A percentile compares a stretch with the other conserved stretches of the same genome.
Conservation (phyloP, 2,888 invertebrate species). For the Nycteola revayana region DNA sequence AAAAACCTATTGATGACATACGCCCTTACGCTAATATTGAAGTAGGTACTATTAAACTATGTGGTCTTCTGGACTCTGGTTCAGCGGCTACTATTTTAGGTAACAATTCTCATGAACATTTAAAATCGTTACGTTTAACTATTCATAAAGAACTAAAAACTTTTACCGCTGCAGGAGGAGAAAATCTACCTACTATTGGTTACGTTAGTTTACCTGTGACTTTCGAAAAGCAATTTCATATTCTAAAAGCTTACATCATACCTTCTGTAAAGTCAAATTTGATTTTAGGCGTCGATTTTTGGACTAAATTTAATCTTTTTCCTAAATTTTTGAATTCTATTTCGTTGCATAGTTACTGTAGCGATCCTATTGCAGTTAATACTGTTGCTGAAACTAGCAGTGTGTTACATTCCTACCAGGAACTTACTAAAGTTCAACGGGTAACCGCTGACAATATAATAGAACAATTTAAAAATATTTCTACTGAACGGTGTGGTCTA, state of each 20-base stretch:
- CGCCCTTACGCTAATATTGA: background rate
- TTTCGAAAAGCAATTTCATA: background rate
- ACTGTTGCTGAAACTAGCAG: too few species aligned
- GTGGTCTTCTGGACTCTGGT: background rate
- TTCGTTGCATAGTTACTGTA: background rate
- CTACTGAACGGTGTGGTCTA: too few species aligned
- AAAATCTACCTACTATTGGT: background rate
- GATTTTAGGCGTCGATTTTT: background rate
- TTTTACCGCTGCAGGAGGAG: background rate
- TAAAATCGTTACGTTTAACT: background rate
- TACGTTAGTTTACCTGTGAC: background rate
- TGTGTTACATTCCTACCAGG: too few species aligned
- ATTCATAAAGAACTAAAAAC: background rate
- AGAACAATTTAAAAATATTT: too few species aligned
- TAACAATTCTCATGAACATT: background rate
- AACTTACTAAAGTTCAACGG: too few species aligned
- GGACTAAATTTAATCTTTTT: background rate
- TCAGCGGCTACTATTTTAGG: constrained; percentile 1
- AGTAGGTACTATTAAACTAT: background rate
- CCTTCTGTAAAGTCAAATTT: background rate
- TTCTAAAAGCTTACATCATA: background rate
- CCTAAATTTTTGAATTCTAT: background rate
- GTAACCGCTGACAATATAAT: too few species aligned
- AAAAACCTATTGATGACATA: background rate
- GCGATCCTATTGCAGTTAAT: too few species aligned